A percentile compares a stretch with the other conserved stretches of the same genome.
Evolutionary conservation across 2,888 invertebrate genomes (phyloP).

Genomic region (Dendrolimus pini): DNA sequence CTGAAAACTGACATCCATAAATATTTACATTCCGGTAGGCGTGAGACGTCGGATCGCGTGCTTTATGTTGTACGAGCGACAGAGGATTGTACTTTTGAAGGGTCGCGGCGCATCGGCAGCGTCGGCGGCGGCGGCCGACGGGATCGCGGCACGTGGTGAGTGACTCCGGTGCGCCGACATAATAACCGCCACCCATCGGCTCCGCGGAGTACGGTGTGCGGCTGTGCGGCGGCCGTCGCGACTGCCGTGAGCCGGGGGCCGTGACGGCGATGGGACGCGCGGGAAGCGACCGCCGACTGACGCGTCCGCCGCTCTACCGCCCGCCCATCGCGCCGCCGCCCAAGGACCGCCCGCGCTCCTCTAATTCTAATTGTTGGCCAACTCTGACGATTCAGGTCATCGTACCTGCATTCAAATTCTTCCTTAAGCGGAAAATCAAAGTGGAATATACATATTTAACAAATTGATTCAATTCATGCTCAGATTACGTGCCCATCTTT

Average conservation of each 20-base stretch:
- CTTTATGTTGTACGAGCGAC: constrained; percentile 42
- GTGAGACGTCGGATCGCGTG: constrained; percentile 57
- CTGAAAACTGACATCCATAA: constrained; percentile 76
- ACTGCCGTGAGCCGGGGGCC: constrained; percentile 20
- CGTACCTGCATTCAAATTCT: constrained; percentile 59
- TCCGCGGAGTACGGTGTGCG: constrained; percentile 10
- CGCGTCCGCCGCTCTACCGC: constrained; percentile 22
- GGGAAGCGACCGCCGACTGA: constrained; percentile 30
- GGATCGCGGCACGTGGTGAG: constrained; percentile 50
- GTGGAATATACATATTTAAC: constrained; percentile 58
- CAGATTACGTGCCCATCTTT: constrained; percentile 38
- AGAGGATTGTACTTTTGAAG: constrained; percentile 33
- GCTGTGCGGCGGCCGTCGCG: constrained; percentile 17
- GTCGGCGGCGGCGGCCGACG: constrained; percentile 39
- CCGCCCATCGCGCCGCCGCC: constrained; percentile 21
- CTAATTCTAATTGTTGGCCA: constrained; percentile 66
- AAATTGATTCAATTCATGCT: constrained; percentile 42
- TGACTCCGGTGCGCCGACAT: constrained; percentile 62
- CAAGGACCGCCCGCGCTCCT: constrained; percentile 36
- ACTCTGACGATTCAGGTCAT: constrained; percentile 65
- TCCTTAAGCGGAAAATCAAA: constrained; percentile 39
- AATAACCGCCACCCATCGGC: constrained; percentile 43
- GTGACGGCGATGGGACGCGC: constrained; percentile 24
- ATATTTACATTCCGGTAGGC: constrained; percentile 71
- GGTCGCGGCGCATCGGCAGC: constrained; percentile 35